phyloP scores from a whole-genome alignment of 1,140 invertebrate genomes.

The Thrips palmi region DNA sequence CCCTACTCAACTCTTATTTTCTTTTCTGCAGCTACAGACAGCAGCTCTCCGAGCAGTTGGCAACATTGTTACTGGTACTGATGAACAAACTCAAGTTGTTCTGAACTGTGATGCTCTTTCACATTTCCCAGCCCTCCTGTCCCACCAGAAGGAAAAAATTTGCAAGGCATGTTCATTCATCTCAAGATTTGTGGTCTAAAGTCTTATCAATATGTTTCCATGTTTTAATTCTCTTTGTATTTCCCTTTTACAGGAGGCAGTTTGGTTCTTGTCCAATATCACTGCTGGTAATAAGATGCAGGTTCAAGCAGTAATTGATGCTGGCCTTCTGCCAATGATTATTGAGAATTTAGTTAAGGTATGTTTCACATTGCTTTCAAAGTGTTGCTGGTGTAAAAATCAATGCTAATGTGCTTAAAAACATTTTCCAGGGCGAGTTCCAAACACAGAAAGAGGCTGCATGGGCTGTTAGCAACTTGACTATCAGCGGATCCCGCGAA shows the following conservation, averaged over 20 bases:
- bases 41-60: constrained; percentile 91
- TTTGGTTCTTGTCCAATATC: constrained; percentile 98
- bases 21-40: constrained; percentile 60
- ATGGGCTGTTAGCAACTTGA: constrained; percentile 97
- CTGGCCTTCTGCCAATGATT: constrained; percentile 81
- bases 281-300: constrained; percentile 95
- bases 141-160: constrained; percentile 72
- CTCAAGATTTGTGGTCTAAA: not conserved
- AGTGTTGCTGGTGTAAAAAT: not conserved
- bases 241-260: constrained; percentile 55
- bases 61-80: constrained; percentile 97
- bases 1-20: constrained; percentile 3
- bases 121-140: constrained; percentile 76
- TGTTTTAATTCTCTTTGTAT: constrained; percentile 6
- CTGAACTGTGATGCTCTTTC: constrained; percentile 82
- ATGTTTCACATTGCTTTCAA: constrained; percentile 15
- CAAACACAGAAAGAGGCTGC: constrained; percentile 98
- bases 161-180: constrained; percentile 29
- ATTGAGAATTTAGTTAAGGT: constrained; percentile 75
- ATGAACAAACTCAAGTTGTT: constrained; percentile 94
- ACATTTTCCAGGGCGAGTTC: constrained; percentile 72
- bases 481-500: constrained; percentile 85
- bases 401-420: too few species aligned
- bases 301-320: constrained; percentile 94
- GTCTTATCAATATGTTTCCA: constrained; percentile 2